These are phyloP conservation scores for Hydrozoanthus gracilis DNA, from an alignment of 92 coral and sea anemone genomes.

Conservation along the genomic window DNA sequence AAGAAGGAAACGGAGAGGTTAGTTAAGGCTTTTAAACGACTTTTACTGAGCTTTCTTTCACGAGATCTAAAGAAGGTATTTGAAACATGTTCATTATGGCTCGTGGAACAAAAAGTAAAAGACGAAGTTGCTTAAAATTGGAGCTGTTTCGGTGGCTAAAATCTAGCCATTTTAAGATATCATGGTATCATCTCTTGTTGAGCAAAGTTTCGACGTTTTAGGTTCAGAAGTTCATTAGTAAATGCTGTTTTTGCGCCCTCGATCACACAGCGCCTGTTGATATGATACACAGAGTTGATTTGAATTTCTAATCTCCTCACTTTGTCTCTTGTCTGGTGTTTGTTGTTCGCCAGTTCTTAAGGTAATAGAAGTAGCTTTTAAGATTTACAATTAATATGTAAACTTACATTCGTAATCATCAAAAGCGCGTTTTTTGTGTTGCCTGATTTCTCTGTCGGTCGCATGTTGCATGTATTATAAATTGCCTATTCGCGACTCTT, in stretches of 20 bases:
- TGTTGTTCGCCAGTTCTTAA: constrained; percentile 8
- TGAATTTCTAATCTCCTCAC: constrained; percentile 89
- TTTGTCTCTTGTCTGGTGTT: constrained; percentile 49
- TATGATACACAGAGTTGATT: constrained; percentile 63
- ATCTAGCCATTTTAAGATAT: neutral
- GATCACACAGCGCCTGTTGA: constrained; percentile 72
- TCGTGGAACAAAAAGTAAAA: constrained; percentile 10
- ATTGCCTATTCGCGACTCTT: neutral
- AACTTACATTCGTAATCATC: neutral
- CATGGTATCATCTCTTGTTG: neutral
- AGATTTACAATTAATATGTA: constrained; percentile 5
- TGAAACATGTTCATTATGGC: constrained; percentile 22
- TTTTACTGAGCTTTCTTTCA: constrained; percentile 26
- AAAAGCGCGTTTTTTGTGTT: neutral
- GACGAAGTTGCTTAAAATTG: neutral
- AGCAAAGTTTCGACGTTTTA: constrained; percentile 30
- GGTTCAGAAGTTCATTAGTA: constrained; percentile 40
- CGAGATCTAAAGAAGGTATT: constrained; percentile 29
- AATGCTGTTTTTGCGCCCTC: constrained; percentile 69
- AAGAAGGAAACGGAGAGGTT: constrained; percentile 1
- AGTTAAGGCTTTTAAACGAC: neutral
- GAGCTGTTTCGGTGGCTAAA: neutral
- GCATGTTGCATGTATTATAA: constrained; percentile 22
- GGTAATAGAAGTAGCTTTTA: neutral
- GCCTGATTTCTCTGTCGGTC: neutral